These are phyloP conservation scores for Lophius americanus DNA, from an alignment of 2,797 vertebrate species.

Conservation along the genomic window DNA sequence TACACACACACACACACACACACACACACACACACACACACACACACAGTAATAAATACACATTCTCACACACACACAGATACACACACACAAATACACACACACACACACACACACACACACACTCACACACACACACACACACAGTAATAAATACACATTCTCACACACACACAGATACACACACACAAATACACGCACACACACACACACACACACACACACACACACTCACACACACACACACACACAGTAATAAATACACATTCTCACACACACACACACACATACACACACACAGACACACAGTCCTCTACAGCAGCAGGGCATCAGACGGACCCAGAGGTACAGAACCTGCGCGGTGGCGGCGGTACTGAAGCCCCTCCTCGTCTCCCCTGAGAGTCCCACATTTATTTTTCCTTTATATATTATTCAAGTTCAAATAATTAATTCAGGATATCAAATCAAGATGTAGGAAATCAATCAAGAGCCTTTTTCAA, in stretches of 20 bases:
- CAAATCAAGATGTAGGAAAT: conserved; percentile 89
- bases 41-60: no score
- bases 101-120: not conserved
- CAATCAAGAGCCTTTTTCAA: conserved; percentile 80
- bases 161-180: no score
- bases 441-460: conserved; percentile 90
- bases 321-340: conserved; percentile 64
- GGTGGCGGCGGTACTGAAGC: conserved; percentile 54
- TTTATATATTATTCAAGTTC: conserved; percentile 88
- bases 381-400: conserved; percentile 74
- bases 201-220: not conserved
- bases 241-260: conserved; percentile 20
- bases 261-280: not conserved
- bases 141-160: no score
- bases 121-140: not conserved
- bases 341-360: conserved; percentile 64
- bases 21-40: no score
- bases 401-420: conserved; percentile 84
- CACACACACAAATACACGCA: conserved; percentile 11
- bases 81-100: no score
- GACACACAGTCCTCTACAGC: conserved; percentile 50
- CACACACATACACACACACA: conserved; percentile 14
- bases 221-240: conserved; percentile 16
- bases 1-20: conserved; percentile 2
- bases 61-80: no score